Base-by-base conservation (phyloP, 2,113 vertebrate species). In the Varanus salvator region DNA sequence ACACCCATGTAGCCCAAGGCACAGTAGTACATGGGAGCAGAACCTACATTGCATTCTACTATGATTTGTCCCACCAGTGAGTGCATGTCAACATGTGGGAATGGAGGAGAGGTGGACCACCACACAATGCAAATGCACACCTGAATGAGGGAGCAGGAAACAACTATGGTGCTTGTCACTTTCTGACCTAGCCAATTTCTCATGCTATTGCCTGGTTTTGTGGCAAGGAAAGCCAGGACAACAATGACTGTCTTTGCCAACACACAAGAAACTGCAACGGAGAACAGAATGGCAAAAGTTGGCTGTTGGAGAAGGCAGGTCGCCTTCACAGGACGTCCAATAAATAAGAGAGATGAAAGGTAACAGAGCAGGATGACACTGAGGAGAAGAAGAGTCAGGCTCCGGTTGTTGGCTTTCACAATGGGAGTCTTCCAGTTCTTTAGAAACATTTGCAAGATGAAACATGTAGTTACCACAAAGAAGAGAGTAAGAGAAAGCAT, bases 231-330 rank as follows among this genome's bases (percentile, higher is more conserved):
- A 27, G 78, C 87, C 50, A 88, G 12, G 60, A 64, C 60, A 4
- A 85, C 84, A 21, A 87, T 31, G 27, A 80, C 15, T 38, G 86
- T 87, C 72, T 81, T 88, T 81, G 87, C 78, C 68, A 88, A 72
- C 2, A 88, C 23, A 12, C 87, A 88, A 81, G 87, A 88, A 88
- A 88, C 17, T 6, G 66, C 50, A 29, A 88, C 69, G 21, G 87
- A 72, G 50, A 88, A 88, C 0, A 82, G 3, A 3, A 88, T 72
- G 23, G 48, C 21, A 44, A 88, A 88, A 21, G 34, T 11, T 50
- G 68, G 54, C 72, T 60, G 52, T 8, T 54, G 87, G 23, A 88
- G 48, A 38, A 88, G 68, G 68, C 87, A 88, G 3, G 87, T 54
- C 1, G 57, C 14, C 31, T 87, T 71, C 21, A 6, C 15, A 81